These are phyloP conservation scores for Platysteira castanea DNA, from an alignment of 2,113 vertebrate genomes.

Conservation along the genomic window DNA sequence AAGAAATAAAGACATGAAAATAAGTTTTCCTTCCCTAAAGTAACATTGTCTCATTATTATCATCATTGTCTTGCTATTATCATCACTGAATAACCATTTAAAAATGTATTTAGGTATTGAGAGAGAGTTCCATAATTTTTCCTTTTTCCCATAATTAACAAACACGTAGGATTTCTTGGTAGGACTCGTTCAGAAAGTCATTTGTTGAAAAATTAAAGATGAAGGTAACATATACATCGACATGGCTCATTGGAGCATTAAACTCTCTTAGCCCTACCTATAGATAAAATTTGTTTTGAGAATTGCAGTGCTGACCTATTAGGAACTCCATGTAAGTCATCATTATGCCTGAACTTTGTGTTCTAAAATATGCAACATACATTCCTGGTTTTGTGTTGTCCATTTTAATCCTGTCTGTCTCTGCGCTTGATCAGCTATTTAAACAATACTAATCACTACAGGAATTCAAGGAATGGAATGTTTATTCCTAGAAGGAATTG, in stretches of 20 bases:
- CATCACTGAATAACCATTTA: neutral
- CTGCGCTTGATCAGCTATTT: neutral
- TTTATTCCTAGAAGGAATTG: neutral
- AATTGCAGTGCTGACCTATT: neutral
- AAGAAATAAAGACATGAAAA: neutral
- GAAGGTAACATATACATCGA: neutral
- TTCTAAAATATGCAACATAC: neutral
- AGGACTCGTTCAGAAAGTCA: neutral
- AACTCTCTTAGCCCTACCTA: neutral
- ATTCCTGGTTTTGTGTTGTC: neutral
- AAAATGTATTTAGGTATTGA: neutral
- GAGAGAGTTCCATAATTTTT: neutral
- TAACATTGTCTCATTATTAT: neutral
- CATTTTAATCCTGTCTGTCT: neutral
- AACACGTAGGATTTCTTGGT: neutral
- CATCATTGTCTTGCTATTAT: neutral
- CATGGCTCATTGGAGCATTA: accelerated
- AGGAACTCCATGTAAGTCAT: neutral
- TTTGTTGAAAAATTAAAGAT: neutral
- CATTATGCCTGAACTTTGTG: neutral
- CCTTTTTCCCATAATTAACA: neutral
- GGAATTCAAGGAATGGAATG: neutral
- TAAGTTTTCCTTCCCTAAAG: neutral
- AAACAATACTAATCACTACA: neutral
- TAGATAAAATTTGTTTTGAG: neutral